These are phyloP conservation scores for Halyomorpha halys DNA, from an alignment of 1,140 invertebrate species.

Conservation along the genomic window DNA sequence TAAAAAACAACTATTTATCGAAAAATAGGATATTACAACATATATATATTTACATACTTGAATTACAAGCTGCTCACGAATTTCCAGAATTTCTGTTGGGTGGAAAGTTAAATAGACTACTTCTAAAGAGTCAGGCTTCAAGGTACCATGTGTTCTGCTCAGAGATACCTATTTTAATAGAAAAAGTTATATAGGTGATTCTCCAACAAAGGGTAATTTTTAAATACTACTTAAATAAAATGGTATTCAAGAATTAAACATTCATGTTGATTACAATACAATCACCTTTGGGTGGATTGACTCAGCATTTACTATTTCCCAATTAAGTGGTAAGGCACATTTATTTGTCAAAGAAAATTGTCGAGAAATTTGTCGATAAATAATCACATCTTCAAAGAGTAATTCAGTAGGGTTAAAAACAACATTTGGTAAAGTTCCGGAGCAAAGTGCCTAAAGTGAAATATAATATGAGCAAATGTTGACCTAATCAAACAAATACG, in stretches of 20 bases:
- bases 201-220: too few species aligned
- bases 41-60: neutral
- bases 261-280: too few species aligned
- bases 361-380: neutral
- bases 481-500: too few species aligned
- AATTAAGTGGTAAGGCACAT: neutral
- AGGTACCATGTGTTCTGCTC: neutral
- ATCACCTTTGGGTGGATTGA: neutral
- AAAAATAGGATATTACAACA: too few species aligned
- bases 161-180: neutral
- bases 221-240: too few species aligned
- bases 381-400: neutral
- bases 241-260: too few species aligned
- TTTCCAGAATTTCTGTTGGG: neutral
- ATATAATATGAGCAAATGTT: neutral
- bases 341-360: neutral
- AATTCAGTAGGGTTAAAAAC: neutral
- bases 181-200: neutral
- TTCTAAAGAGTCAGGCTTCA: neutral
- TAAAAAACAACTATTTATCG: too few species aligned
- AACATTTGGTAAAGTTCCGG: neutral
- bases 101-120: neutral
- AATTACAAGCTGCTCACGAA: neutral
- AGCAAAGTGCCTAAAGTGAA: neutral
- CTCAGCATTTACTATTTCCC: neutral